phyloP scores from a whole-genome alignment of 2,113 vertebrate genomes.

The Syrmaticus mikado region DNA sequence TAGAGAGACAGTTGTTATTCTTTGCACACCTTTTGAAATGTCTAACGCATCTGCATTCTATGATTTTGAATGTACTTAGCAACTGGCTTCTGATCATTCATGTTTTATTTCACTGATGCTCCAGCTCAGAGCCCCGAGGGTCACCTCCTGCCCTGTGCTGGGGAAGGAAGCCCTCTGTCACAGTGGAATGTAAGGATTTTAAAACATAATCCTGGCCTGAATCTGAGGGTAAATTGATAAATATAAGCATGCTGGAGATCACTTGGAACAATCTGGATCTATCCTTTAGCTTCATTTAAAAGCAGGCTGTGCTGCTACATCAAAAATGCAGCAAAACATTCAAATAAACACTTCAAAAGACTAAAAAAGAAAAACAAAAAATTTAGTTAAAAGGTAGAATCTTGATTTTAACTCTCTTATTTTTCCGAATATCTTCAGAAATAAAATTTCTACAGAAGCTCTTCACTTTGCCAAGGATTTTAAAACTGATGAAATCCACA shows the following conservation, averaged over 20 bases:
- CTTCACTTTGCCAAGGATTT: not conserved
- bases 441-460: not conserved
- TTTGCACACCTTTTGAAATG: constrained; percentile 21
- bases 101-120: constrained; percentile 10
- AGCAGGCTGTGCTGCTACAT: not conserved
- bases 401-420: not conserved
- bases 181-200: constrained; percentile 4
- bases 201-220: not conserved
- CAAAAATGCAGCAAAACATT: not conserved
- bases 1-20: constrained; percentile 1
- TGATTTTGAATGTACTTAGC: constrained; percentile 26
- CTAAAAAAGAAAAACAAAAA: not conserved
- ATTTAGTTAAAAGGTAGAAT: not conserved
- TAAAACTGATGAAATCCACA: not conserved
- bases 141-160: not conserved
- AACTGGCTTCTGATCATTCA: constrained; percentile 13
- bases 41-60: constrained; percentile 8
- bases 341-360: not conserved
- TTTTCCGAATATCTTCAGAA: constrained; percentile 8
- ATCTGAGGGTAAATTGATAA: not conserved
- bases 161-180: not conserved
- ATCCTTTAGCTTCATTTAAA: not conserved
- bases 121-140: not conserved
- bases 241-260: not conserved
- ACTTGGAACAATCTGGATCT: not conserved